Evolutionary conservation across 2,113 vertebrate species (phyloP).

Genomic region (Poicephalus meyeri): DNA sequence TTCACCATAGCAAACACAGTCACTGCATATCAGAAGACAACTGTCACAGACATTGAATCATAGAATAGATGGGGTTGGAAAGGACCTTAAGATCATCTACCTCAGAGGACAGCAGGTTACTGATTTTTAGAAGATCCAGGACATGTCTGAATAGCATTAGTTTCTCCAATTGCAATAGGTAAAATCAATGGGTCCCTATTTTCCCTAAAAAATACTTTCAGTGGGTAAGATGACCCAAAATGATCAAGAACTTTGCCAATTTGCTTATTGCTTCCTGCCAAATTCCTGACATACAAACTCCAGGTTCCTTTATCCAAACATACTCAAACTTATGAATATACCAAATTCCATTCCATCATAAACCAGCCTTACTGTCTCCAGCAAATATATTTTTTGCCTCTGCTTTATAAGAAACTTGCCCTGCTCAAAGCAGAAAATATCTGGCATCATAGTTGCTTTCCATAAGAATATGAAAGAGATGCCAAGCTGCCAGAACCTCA

Average conservation of each 20-base stretch:
- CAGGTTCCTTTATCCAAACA: not conserved
- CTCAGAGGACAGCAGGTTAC: not conserved
- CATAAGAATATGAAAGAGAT: not conserved
- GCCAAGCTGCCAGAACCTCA: not conserved
- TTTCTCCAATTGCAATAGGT: not conserved
- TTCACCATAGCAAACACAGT: not conserved
- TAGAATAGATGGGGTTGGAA: not conserved
- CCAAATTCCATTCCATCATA: not conserved
- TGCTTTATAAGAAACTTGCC: not conserved
- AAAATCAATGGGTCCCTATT: not conserved
- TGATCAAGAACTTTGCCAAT: not conserved
- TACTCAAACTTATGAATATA: not conserved
- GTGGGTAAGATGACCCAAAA: not conserved
- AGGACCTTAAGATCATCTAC: not conserved
- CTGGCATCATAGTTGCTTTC: not conserved
- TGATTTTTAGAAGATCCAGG: not conserved
- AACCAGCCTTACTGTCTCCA: not conserved
- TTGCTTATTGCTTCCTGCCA: not conserved
- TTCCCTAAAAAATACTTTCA: not conserved
- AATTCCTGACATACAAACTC: not conserved
- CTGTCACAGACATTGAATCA: not conserved
- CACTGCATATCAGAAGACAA: not conserved
- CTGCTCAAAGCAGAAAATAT: not conserved
- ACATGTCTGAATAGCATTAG: not conserved
- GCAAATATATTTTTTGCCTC: not conserved